These are phyloP conservation scores for Neria commutata DNA, from an alignment of 2,888 invertebrate genomes.

Conservation along the genomic window DNA sequence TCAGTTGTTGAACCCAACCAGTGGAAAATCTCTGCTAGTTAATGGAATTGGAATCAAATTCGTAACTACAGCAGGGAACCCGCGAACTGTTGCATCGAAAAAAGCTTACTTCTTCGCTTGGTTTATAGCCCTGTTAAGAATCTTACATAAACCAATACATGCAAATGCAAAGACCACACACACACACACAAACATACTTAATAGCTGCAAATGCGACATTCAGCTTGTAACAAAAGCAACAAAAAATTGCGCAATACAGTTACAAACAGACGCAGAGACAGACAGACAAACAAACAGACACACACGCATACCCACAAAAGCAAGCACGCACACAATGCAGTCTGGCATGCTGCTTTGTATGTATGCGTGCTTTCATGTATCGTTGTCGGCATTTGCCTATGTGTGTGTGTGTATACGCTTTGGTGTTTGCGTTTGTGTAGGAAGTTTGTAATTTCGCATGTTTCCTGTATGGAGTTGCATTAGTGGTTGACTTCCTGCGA, in stretches of 20 bases:
- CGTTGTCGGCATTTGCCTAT: neutral
- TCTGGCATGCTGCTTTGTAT: neutral
- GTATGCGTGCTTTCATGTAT: too few species aligned
- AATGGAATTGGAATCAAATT: neutral
- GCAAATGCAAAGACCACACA: too few species aligned
- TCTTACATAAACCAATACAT: too few species aligned
- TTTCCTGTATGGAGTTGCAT: conserved; percentile 1
- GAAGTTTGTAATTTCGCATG: conserved; percentile 32
- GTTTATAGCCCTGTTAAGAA: too few species aligned
- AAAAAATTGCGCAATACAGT: conserved; percentile 17
- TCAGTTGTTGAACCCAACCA: too few species aligned
- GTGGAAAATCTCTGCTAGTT: too few species aligned
- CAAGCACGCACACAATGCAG: neutral
- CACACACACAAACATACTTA: neutral
- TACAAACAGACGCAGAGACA: conserved; percentile 9
- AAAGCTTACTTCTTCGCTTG: too few species aligned
- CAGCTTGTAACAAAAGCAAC: conserved; percentile 35
- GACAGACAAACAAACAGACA: conserved; percentile 14
- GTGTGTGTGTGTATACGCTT: neutral
- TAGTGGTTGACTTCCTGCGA: conserved; percentile 56
- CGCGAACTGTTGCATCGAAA: too few species aligned
- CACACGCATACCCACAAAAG: neutral
- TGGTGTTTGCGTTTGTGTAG: conserved; percentile 15
- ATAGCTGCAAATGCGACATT: conserved; percentile 23
- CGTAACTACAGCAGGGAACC: conserved; percentile 8